phyloP scores from a whole-genome alignment of 2,888 invertebrate species.

The Diabrotica balteata region DNA sequence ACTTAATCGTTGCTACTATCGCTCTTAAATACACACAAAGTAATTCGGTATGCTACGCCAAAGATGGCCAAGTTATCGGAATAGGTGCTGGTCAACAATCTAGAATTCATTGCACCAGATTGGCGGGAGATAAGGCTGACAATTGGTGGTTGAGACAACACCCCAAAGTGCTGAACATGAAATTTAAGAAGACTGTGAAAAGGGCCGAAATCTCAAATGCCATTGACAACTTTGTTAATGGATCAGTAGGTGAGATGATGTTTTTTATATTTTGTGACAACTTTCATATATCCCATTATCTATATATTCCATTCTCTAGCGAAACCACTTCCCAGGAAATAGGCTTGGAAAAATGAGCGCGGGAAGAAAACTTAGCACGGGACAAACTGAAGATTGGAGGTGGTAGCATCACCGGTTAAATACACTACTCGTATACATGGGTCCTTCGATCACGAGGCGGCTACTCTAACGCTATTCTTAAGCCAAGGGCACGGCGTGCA shows the following conservation, averaged over 20 bases:
- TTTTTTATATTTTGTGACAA: no score
- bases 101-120: constrained; percentile 92
- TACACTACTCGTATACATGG: no score
- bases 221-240: constrained; percentile 93
- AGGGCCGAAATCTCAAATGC: constrained; percentile 94
- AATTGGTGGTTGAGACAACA: constrained; percentile 98
- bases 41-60: constrained; percentile 97
- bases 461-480: no score
- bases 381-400: no score
- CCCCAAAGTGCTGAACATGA: constrained; percentile 81
- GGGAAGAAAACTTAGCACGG: no score
- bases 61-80: constrained; percentile 87
- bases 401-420: no score
- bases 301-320: no score
- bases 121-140: constrained; percentile 96
- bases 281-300: no score
- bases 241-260: constrained; percentile 76
- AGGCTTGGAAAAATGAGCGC: no score
- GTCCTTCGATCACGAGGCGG: no score
- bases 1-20: constrained; percentile 94
- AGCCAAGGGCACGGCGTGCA: no score
- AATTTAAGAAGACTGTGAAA: constrained; percentile 84
- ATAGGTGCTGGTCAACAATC: constrained; percentile 99
- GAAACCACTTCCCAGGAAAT: no score
- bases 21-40: constrained; percentile 98